Percentiles rank a stretch among this genome's conserved stretches.
These are phyloP conservation scores for Kryptolebias ocellatus DNA, from an alignment of 2,797 vertebrate genomes.

Conservation along the genomic window DNA sequence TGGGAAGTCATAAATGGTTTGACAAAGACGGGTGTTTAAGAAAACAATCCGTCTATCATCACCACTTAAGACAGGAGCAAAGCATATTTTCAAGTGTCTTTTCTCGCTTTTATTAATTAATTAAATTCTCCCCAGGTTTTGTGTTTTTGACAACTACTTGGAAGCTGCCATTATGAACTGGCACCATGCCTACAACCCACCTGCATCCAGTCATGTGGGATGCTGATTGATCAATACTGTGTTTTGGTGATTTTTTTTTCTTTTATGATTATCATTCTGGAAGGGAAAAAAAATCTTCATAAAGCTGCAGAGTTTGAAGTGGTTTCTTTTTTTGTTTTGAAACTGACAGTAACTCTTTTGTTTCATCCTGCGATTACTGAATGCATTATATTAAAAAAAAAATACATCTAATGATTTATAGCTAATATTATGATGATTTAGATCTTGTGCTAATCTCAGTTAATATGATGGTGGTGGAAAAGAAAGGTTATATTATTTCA, in stretches of 20 bases:
- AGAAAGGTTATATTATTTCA: constrained; percentile 5
- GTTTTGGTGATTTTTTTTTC: background rate
- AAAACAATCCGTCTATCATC: background rate
- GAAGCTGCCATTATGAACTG: background rate
- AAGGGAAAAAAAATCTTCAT: background rate
- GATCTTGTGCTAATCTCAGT: constrained; percentile 47
- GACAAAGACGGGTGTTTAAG: background rate
- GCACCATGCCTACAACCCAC: background rate
- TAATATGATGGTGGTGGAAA: constrained; percentile 14
- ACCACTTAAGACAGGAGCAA: background rate
- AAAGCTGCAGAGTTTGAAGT: background rate
- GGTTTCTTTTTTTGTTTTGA: constrained; percentile 4
- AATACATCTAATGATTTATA: constrained; percentile 3
- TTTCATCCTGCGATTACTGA: constrained; percentile 8
- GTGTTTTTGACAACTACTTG: background rate
- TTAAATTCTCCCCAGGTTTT: background rate
- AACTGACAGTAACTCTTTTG: background rate
- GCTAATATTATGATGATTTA: constrained; percentile 40
- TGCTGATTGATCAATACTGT: background rate
- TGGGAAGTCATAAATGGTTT: background rate
- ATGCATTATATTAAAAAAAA: background rate
- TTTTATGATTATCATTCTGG: background rate
- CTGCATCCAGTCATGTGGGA: background rate
- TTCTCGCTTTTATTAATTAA: background rate
- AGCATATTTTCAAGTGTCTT: background rate